phyloP scores from a whole-genome alignment of 2,888 invertebrate genomes.

The Alviniconcha strummeri region DNA sequence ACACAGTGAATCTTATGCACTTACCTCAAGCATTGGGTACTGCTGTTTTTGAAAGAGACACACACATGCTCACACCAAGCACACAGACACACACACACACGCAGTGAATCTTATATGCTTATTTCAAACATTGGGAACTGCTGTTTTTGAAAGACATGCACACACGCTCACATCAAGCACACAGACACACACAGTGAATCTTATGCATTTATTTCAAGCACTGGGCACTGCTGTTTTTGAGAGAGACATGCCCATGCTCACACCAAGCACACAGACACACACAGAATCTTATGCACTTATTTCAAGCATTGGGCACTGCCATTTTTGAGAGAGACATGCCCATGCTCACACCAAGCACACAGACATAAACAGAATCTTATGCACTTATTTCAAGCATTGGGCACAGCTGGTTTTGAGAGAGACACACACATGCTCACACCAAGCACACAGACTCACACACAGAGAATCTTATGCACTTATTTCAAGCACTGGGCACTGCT shows the following conservation, averaged over 20 bases:
- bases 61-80: not conserved
- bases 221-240: not conserved
- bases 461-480: not conserved
- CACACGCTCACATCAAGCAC: not conserved
- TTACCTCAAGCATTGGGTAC: not conserved
- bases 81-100: not conserved
- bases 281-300: not conserved
- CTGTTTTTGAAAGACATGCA: not conserved
- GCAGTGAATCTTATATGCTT: not conserved
- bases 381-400: too few species aligned
- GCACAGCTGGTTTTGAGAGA: not conserved
- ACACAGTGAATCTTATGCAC: not conserved
- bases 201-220: not conserved
- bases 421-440: not conserved
- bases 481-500: too few species aligned
- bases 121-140: not conserved
- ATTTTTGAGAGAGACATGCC: not conserved
- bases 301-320: too few species aligned
- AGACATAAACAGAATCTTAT: not conserved
- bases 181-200: not conserved
- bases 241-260: not conserved
- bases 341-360: not conserved
- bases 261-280: not conserved
- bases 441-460: not conserved
- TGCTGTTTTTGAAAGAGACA: not conserved